Percentiles rank a stretch among this genome's conserved stretches.
phyloP scores from a whole-genome alignment of 2,888 invertebrate species.

The Thymelicus acteon region DNA sequence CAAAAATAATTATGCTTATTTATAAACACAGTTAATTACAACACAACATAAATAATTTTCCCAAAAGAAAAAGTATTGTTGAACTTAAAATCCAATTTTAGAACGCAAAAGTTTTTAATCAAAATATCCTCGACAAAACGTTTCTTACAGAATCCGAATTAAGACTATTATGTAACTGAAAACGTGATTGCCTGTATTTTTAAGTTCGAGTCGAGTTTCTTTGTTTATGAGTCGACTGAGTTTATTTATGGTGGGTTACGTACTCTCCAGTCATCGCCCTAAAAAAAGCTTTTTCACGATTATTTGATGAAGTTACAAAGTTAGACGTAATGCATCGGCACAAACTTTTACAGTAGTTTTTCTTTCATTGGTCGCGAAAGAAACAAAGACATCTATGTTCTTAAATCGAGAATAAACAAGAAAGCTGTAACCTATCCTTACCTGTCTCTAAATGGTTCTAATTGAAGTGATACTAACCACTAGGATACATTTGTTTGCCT shows the following conservation, averaged over 20 bases:
- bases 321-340: constrained; percentile 37
- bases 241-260: constrained; percentile 53
- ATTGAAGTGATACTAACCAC: too few species aligned
- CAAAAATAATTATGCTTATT: background rate
- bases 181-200: constrained; percentile 55
- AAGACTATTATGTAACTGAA: constrained; percentile 50
- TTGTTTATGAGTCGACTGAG: constrained; percentile 52
- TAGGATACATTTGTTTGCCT: too few species aligned
- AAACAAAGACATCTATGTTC: constrained; percentile 20
- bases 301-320: constrained; percentile 46
- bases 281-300: constrained; percentile 40
- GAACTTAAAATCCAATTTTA: constrained; percentile 46
- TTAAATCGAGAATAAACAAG: constrained; percentile 23
- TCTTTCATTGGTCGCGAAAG: constrained; percentile 13
- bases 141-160: constrained; percentile 52
- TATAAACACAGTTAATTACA: background rate
- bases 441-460: background rate
- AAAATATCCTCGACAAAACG: constrained; percentile 50
- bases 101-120: constrained; percentile 46
- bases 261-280: constrained; percentile 26
- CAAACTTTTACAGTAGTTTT: constrained; percentile 29
- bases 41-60: constrained; percentile 27
- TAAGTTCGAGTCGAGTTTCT: constrained; percentile 55
- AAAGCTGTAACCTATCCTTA: constrained; percentile 29
- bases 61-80: constrained; percentile 29